Conservation (phyloP, 2,888 invertebrate genomes). For the Philopedon plagiatum region DNA sequence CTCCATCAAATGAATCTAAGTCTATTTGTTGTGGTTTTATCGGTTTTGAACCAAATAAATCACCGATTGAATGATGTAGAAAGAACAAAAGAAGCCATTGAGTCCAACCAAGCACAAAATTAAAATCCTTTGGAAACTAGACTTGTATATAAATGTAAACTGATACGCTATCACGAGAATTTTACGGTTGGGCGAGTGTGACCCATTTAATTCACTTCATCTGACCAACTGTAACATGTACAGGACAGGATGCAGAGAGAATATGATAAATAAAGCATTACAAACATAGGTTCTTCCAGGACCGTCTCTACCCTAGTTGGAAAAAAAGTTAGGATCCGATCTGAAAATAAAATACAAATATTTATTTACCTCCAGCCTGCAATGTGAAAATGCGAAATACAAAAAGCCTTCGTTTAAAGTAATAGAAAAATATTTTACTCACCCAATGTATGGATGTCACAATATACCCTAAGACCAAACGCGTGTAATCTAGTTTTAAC, state of each 20-base stretch:
- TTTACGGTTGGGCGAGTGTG: constrained; percentile 26
- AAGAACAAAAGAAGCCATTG: constrained; percentile 7
- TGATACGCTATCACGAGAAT: constrained; percentile 34
- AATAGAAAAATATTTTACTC: no score
- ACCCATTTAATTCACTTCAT: constrained; percentile 31
- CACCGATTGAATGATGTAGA: not conserved
- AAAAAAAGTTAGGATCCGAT: no score
- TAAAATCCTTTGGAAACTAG: constrained; percentile 24
- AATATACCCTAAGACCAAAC: no score
- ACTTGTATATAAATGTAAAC: constrained; percentile 39
- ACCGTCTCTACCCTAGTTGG: no score
- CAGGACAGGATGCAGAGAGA: constrained; percentile 1
- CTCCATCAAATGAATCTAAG: not conserved
- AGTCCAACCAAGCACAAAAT: constrained; percentile 19
- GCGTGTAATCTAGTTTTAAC: no score
- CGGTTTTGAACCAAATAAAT: not conserved
- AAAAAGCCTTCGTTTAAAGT: no score
- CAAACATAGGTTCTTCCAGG: no score
- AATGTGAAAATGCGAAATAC: no score
- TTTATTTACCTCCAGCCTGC: no score
- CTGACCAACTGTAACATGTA: constrained; percentile 23
- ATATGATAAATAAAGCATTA: no score
- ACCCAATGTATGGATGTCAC: no score
- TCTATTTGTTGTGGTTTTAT: not conserved
- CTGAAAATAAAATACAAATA: no score